These are phyloP conservation scores for Scaeva pyrastri DNA, from an alignment of 2,888 invertebrate genomes.

Conservation along the genomic window DNA sequence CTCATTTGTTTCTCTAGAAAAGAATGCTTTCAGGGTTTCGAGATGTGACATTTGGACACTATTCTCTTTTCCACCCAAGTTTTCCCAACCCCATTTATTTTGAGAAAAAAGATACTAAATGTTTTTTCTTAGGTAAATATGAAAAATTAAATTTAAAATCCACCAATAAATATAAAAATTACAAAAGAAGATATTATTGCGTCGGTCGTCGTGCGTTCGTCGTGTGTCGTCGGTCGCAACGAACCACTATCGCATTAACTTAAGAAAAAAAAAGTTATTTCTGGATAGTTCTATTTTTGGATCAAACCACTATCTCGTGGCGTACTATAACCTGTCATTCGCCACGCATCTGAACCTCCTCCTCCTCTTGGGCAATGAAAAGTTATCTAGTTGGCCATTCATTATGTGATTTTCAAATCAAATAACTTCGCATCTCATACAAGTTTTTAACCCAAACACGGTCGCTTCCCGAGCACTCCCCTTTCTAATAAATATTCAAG, in stretches of 20 bases:
- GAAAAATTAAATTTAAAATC: too few species aligned
- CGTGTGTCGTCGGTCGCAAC: not conserved
- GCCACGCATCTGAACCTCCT: constrained; percentile 11
- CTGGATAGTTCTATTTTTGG: constrained; percentile 72
- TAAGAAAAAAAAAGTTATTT: constrained; percentile 61
- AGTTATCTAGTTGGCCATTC: constrained; percentile 16
- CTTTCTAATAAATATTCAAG: constrained; percentile 17
- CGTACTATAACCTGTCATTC: constrained; percentile 21
- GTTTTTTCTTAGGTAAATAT: too few species aligned
- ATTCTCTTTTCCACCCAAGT: too few species aligned
- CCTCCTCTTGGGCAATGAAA: not conserved
- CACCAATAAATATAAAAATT: too few species aligned
- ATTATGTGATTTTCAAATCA: constrained; percentile 69
- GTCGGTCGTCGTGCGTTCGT: too few species aligned
- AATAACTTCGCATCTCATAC: constrained; percentile 45
- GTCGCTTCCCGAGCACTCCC: constrained; percentile 1
- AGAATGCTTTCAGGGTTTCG: too few species aligned
- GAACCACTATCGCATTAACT: constrained; percentile 12
- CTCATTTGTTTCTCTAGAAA: too few species aligned
- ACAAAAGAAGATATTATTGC: too few species aligned
- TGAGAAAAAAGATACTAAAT: too few species aligned
- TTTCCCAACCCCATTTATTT: too few species aligned
- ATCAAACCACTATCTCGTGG: constrained; percentile 42
- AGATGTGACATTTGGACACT: too few species aligned
- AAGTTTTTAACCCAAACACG: constrained; percentile 34